Evolutionary conservation across 2,113 vertebrate species (phyloP), one percentile per base, ranked within the genome.

Genomic region (Tetraodon nigroviridis): DNA sequence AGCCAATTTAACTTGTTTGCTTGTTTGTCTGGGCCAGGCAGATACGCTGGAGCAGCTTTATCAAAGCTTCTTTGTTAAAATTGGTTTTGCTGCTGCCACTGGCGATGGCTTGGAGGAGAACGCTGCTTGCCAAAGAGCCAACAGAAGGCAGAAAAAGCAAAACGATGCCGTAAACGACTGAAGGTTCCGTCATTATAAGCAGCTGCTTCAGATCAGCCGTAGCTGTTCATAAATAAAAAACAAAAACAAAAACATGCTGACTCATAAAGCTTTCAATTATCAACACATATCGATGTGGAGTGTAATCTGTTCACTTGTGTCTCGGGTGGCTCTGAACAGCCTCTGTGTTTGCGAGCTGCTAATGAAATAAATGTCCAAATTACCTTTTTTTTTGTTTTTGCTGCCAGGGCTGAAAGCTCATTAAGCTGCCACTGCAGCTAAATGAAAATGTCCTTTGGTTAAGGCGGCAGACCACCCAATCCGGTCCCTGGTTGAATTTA

Each of bases 381-480:
- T 13, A 13, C 19, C 17, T 32, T 47, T 64, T 62, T 69, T 78
- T 57, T 32, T 47, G 61, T 62, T 69, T 78, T 57, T 53, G 24
- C 68, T 67, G 58, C 55, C 22, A 27, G 48, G 67, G 29, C 57
- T 16, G 71, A 71, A 42, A 71, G 44, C 57, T 67, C 69, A 79
- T 73, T 70, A 73, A 59, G 19, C 64, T 51, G 66, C 20, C n/a
- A 21, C 56, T 50, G 19, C 40, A 69, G 40, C 55, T 68, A 78
- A 69, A 78, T 64, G 58, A 60, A 72, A 65, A 69, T 60, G 51
- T 58, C 66, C 69, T 73, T 64, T 55, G 61, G 22, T 56, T 61
- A 44, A 72, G 32, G 50, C 56, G 45, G 61, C 18, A 20, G 86
- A 86, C 83, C 83, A 86, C 83, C 80, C 85, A 85, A 80, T 77